These are phyloP conservation scores for Tiliacea aurago DNA, from an alignment of 2,888 invertebrate species.

Conservation along the genomic window DNA sequence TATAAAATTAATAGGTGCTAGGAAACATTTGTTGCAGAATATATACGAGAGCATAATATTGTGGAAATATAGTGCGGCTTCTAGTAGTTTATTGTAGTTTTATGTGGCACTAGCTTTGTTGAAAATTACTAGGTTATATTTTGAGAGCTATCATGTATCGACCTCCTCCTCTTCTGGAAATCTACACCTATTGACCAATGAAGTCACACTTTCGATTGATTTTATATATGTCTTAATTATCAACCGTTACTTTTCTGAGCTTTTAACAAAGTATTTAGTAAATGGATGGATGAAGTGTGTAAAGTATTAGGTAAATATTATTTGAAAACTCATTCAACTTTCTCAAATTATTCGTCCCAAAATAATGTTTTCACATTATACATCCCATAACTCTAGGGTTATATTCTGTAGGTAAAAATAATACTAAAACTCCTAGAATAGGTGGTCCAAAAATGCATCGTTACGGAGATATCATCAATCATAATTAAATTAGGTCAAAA, in stretches of 20 bases:
- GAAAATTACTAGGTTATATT: neutral
- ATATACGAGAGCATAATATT: conserved; percentile 20
- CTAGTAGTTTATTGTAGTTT: neutral
- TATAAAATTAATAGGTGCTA: conserved; percentile 51
- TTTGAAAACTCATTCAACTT: conserved; percentile 12
- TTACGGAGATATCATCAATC: no score
- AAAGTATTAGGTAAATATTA: conserved; percentile 18
- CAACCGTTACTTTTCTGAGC: neutral
- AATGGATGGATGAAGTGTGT: neutral
- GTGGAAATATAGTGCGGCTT: conserved; percentile 2
- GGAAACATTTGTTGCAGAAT: conserved; percentile 54
- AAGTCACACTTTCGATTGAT: neutral
- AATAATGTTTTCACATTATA: conserved; percentile 12
- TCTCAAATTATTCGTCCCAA: conserved; percentile 8
- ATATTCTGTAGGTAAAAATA: no score
- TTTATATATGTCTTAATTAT: neutral
- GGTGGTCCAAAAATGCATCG: no score
- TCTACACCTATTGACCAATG: neutral
- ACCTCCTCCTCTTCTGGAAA: neutral
- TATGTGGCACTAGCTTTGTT: neutral
- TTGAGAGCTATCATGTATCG: neutral
- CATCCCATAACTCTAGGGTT: no score
- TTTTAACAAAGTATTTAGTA: neutral
- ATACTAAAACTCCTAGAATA: no score
- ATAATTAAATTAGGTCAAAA: no score